Evolutionary conservation across 2,888 invertebrate species (phyloP).

Genomic region (Phymatocera aterrima): DNA sequence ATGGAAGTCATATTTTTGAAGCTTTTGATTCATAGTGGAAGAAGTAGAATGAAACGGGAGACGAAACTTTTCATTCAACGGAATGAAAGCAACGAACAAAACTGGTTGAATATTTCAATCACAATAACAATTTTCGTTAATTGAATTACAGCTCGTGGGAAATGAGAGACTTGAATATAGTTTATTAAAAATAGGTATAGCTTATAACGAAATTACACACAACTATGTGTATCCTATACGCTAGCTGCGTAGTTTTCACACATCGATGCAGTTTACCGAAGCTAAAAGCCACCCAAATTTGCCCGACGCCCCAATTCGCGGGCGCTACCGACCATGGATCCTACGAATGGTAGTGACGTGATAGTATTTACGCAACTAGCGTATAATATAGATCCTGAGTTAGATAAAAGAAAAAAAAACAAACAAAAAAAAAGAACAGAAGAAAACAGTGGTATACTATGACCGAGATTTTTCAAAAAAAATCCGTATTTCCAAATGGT

Average conservation of each 20-base stretch:
- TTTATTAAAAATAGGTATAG: too few species aligned
- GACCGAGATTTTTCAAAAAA: background rate
- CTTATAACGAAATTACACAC: background rate
- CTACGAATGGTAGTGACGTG: too few species aligned
- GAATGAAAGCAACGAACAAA: background rate
- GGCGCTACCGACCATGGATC: too few species aligned
- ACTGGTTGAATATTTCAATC: background rate
- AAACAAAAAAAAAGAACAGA: too few species aligned
- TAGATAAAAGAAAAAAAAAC: too few species aligned
- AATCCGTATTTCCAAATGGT: background rate
- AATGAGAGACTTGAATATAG: slow-evolving; percentile 5
- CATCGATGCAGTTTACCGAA: too few species aligned
- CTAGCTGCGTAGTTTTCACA: too few species aligned
- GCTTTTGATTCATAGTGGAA: background rate
- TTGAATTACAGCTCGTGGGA: background rate
- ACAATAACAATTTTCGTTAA: background rate
- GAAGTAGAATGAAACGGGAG: background rate
- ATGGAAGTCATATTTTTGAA: background rate
- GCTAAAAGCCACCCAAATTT: too few species aligned
- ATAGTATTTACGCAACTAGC: too few species aligned
- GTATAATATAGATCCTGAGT: too few species aligned
- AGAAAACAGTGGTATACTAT: too few species aligned
- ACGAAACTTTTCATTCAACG: background rate
- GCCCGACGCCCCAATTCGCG: too few species aligned
- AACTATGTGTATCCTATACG: background rate